These are phyloP conservation scores for Mesoligia furuncula DNA, from an alignment of 2,888 invertebrate species.

Conservation along the genomic window DNA sequence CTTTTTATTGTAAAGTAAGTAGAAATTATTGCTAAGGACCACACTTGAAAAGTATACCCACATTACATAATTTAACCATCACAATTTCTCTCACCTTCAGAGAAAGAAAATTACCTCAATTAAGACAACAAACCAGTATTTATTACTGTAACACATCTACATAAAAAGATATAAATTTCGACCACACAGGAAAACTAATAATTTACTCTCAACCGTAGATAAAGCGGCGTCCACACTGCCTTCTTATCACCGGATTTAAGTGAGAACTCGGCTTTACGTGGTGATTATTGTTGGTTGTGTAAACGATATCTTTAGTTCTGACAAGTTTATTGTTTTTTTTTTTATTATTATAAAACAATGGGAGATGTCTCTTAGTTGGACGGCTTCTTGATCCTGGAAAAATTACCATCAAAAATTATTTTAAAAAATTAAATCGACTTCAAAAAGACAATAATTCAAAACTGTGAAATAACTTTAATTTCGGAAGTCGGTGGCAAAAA, in stretches of 20 bases:
- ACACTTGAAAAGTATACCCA: too few species aligned
- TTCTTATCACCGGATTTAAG: constrained; percentile 51
- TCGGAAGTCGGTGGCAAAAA: too few species aligned
- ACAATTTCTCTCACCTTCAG: constrained; percentile 26
- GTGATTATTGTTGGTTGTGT: constrained; percentile 50
- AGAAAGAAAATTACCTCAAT: constrained; percentile 36
- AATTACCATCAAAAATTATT: not conserved
- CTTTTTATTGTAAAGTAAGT: too few species aligned
- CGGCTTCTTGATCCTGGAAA: not conserved
- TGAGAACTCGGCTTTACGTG: constrained; percentile 56
- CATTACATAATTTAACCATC: not conserved
- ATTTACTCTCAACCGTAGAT: constrained; percentile 37
- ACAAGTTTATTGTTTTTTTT: constrained; percentile 42
- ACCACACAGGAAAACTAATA: constrained; percentile 50
- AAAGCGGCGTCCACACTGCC: constrained; percentile 24
- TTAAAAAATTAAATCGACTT: too few species aligned
- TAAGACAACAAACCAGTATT: constrained; percentile 49
- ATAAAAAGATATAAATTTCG: constrained; percentile 47
- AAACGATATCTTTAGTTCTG: constrained; percentile 41
- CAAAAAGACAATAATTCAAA: too few species aligned
- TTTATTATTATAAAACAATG: constrained; percentile 32
- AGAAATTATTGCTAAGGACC: too few species aligned
- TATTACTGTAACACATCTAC: constrained; percentile 44
- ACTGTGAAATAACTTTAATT: too few species aligned
- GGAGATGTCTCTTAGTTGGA: not conserved